These are phyloP conservation scores for Crenichthys baileyi DNA, from an alignment of 2,797 vertebrate species.

Conservation along the genomic window DNA sequence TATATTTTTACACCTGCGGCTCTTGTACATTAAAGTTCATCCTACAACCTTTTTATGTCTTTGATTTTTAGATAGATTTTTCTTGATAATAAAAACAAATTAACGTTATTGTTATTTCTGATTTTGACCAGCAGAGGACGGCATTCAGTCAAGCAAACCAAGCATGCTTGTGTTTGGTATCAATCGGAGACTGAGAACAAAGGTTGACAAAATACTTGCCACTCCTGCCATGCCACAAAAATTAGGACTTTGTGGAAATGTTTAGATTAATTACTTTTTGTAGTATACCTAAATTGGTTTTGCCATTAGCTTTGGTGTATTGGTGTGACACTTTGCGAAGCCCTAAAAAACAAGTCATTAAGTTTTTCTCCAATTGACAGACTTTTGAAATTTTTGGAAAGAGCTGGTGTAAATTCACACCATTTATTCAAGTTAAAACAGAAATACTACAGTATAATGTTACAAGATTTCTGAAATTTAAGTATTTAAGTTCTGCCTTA, in stretches of 20 bases:
- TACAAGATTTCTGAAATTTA: no score
- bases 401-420: no score
- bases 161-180: background rate
- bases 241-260: background rate
- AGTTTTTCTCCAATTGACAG: no score
- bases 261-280: background rate
- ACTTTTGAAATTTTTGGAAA: no score
- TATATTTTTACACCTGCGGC: no score
- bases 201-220: background rate
- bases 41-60: no score
- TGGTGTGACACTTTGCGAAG: no score
- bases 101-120: conserved; percentile 3
- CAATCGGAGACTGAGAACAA: background rate
- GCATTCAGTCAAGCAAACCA: conserved; percentile 19
- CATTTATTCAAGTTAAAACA: no score
- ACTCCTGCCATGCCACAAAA: background rate
- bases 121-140: conserved; percentile 47
- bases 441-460: no score
- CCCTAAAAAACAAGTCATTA: no score
- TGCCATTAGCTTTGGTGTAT: background rate
- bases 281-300: background rate
- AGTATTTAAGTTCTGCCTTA: no score
- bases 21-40: background rate
- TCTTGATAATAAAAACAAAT: background rate
- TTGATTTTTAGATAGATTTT: no score